Evolutionary conservation across 2,888 invertebrate genomes (phyloP).

Genomic region (Bombylius discolor): DNA sequence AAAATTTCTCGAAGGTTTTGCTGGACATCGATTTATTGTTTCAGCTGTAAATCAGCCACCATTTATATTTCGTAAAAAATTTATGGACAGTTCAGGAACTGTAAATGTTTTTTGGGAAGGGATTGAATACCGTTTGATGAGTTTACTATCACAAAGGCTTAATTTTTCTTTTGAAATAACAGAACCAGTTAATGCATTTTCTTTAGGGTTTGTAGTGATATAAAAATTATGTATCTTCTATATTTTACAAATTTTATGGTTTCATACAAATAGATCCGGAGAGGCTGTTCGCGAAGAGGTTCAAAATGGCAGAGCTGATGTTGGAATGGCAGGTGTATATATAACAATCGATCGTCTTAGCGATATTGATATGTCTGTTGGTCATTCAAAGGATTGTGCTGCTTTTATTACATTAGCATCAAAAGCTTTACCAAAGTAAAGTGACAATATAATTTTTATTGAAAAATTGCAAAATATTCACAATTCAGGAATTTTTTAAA

Average conservation of each 20-base stretch:
- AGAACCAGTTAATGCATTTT: conserved; percentile 40
- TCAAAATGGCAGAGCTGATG: conserved; percentile 42
- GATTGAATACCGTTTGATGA: conserved; percentile 54
- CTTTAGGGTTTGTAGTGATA: conserved; percentile 37
- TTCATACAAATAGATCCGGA: conserved; percentile 38
- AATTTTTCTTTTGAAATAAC: conserved; percentile 61
- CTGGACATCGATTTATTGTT: conserved; percentile 60
- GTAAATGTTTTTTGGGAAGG: conserved; percentile 45
- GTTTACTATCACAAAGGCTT: conserved; percentile 46
- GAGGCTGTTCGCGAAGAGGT: conserved; percentile 49
- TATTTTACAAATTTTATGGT: background rate
- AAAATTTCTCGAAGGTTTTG: conserved; percentile 55
- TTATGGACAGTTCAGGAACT: conserved; percentile 25
- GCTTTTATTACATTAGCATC: conserved; percentile 63
- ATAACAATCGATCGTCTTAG: conserved; percentile 40
- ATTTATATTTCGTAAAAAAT: conserved; percentile 45
- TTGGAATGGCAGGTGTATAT: conserved; percentile 62
- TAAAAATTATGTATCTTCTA: background rate
- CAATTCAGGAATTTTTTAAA: background rate
- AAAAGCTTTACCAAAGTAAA: conserved; percentile 59
- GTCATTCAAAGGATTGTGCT: conserved; percentile 64
- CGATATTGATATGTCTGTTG: conserved; percentile 47
- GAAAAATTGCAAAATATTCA: background rate
- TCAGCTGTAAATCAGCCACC: conserved; percentile 61
- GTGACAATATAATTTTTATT: background rate